Evolutionary conservation across 2,888 invertebrate genomes (phyloP), one percentile per base, ranked within the genome.

Genomic region (Asteroscopus sphinx): DNA sequence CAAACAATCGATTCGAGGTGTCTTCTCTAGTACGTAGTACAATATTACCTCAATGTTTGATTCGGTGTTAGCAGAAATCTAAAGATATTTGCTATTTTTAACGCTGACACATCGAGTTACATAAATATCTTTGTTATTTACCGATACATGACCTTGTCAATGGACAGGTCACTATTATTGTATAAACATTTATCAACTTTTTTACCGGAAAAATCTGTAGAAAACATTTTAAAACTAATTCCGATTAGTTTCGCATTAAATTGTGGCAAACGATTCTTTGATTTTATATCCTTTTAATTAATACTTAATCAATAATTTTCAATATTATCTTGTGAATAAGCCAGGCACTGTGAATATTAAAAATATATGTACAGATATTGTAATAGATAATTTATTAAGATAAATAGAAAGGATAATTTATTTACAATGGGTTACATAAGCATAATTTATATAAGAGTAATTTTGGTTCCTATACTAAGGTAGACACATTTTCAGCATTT

Each of bases 391-490:
- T 85, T 86, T 88, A 88, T 85, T 82, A 86, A 84, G 83, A 86
- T 76, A 77, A 77, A 64, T 79, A 84, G 44, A 71, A 68, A 73
- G 16, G 59, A 86, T 90, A 90, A 93, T 90, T 93, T 93, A 92
- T 92, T 92, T 87, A 86, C 83, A 82, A 66, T 84, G 83, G 82
- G 77, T 81, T 80, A 80, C 49, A 57, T 63, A 68, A 70, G 62
- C 55, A 73, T 77, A 76, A 73, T 76, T 79, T 80, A 81, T 71
- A 77, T 76, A 69, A 80, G 77, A 85, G 80, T 84, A 80, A 86
- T 89, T 93, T 94, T 93, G 92, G 93, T 94, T 94, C 93, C 93
- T 94, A 94, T 91, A 83, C 83, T 93, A 92, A 91, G 91, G 88
- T 92, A 90, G 84, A 86, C 75, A 81, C 84, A 83, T 76, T 79